These are phyloP conservation scores for Epinephelus awoara DNA, from an alignment of 2,797 vertebrate species.

Conservation along the genomic window DNA sequence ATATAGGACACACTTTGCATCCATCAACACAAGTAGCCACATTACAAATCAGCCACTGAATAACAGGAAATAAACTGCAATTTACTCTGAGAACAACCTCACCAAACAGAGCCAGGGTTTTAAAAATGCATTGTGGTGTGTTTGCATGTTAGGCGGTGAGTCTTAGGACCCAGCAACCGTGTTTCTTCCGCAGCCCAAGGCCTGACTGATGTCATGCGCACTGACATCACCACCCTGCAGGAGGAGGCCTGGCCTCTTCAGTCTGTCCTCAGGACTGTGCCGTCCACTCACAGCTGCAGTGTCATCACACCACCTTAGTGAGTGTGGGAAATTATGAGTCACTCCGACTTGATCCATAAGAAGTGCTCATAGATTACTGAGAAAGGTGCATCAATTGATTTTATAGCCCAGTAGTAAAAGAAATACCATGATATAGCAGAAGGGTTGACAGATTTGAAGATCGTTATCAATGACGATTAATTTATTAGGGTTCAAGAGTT, in stretches of 20 bases:
- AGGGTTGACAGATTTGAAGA: background rate
- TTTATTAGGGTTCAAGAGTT: slow-evolving; percentile 22
- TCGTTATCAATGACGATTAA: background rate
- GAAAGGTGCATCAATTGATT: background rate
- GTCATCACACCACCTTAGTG: slow-evolving; percentile 51
- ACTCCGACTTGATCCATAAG: slow-evolving; percentile 18
- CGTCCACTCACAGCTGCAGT: slow-evolving; percentile 37
- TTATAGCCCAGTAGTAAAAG: background rate
- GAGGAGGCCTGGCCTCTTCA: slow-evolving; percentile 54
- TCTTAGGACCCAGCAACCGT: slow-evolving; percentile 31
- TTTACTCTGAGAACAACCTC: background rate
- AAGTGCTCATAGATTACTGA: slow-evolving; percentile 1
- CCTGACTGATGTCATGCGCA: slow-evolving; percentile 62
- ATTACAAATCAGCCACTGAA: background rate
- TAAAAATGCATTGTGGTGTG: background rate
- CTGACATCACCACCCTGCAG: slow-evolving; percentile 70
- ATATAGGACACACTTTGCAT: background rate
- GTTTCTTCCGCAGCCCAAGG: slow-evolving; percentile 26
- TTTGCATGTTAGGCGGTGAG: background rate
- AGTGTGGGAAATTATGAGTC: slow-evolving; percentile 73
- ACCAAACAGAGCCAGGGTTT: background rate
- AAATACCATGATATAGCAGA: background rate
- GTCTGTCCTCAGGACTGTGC: slow-evolving; percentile 19
- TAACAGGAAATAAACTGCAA: background rate
- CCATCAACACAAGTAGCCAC: background rate